Base-by-base conservation (phyloP, 2,113 vertebrate genomes). In the Paratilapia polleni region DNA sequence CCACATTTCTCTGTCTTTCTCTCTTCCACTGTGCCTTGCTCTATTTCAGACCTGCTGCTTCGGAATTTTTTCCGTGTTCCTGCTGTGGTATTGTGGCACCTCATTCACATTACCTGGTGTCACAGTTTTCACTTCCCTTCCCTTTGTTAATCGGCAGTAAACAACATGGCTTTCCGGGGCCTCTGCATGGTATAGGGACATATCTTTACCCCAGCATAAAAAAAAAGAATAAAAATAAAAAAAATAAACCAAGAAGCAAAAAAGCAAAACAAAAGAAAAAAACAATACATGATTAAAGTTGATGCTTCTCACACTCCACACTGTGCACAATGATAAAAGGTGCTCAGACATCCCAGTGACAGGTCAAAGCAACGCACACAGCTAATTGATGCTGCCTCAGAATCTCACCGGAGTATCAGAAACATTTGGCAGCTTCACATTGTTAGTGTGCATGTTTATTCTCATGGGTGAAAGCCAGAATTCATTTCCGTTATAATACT, bases 61-160 rank as follows among this genome's bases (percentile, higher is more conserved):
- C 88, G 80, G 85, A 91, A 92, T 90, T 84, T 81, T 92, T 80
- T 43, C 83, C 58, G 88, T 91, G 82, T 79, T 90, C 91, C 88
- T 74, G 87, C 77, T 87, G 91, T 88, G 92, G 85, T 84, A 87
- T 86, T 85, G 92, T 90, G 93, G 90, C 93, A 89, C 88, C 92
- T 93, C 91, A 79, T 94, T 95, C 94, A 87, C 92, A 85, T 93
- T 92, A 95, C 92, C 93, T 91, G 78, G 87, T 94, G 93, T 95
- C 95, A 96, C 89, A 94, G 87, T 93, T 92, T 94, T 89, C 92
- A 94, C 93, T 95, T 94, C 88, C 85, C 78, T 93, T 94, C 89
- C 92, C 94, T 96, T 96, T 96, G 95, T 96, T 96, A 96, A 96
- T 95, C 93, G 92, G 91, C 93, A 95, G 95, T 96, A 96, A 96